These are phyloP conservation scores for Theocolax elegans DNA, from an alignment of 1,140 invertebrate species.

Conservation along the genomic window DNA sequence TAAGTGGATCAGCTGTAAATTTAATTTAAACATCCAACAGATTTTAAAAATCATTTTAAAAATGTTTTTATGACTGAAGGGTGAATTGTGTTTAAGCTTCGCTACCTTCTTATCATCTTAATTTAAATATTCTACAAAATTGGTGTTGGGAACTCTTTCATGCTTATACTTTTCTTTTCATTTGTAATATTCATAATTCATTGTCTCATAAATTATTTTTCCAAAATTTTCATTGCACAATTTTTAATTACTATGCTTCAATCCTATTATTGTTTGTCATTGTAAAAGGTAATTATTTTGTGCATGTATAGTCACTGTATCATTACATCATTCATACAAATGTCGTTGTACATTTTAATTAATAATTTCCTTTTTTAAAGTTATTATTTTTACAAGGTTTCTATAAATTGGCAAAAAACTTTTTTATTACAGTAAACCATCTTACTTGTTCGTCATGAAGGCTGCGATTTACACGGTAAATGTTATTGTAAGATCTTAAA, in stretches of 20 bases:
- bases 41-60: slow-evolving; percentile 9
- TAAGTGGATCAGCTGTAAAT: slow-evolving; percentile 32
- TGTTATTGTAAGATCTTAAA: slow-evolving; percentile 58
- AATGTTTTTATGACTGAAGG: background rate
- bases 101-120: background rate
- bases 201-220: background rate
- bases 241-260: slow-evolving; percentile 11
- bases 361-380: slow-evolving; percentile 22
- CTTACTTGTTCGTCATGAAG: slow-evolving; percentile 49
- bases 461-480: slow-evolving; percentile 52
- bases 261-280: background rate
- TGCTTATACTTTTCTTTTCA: slow-evolving; percentile 29
- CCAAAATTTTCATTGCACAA: slow-evolving; percentile 16
- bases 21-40: background rate
- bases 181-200: slow-evolving; percentile 27
- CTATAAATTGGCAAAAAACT: slow-evolving; percentile 44
- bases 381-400: slow-evolving; percentile 37
- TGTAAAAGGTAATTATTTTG: slow-evolving; percentile 9
- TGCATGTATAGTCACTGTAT: slow-evolving; percentile 39
- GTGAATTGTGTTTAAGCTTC: no score
- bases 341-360: slow-evolving; percentile 14
- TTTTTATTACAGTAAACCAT: slow-evolving; percentile 60
- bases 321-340: slow-evolving; percentile 10
- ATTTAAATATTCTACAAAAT: slow-evolving; percentile 14
- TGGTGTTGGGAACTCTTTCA: slow-evolving; percentile 36